Base-by-base conservation (phyloP, 1,140 invertebrate species). In the Lysiphlebus fabarum region DNA sequence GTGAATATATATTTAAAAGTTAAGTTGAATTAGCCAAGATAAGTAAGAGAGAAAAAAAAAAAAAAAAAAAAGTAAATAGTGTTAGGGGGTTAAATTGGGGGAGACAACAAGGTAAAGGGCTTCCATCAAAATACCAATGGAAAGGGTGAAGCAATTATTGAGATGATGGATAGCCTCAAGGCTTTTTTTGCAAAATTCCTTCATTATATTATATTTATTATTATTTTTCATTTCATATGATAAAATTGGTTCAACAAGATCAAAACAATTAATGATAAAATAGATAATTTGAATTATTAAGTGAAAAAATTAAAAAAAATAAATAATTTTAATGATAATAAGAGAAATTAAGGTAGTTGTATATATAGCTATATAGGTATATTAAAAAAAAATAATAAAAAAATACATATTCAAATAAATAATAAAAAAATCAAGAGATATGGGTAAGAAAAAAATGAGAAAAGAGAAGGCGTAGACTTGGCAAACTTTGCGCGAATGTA, bases 131-230 rank as follows among this genome's bases (percentile, higher is more conserved):
- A 76, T 76, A 75, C 68, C 63, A 72, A 76, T 73, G 74, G 75
- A 69, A 75, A 76, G 75, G 73, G 74, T n/a, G n/a, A 77, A 75
- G 76, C 75, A 78, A 78, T 78, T 78, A 78, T 77, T 73, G 72
- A 66, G 67, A 75, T 78, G 76, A 79, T 78, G 73, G 73, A 78
- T 79, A 73, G 76, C 73, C 73, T 63, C 65, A 62, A 73, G 75
- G 75, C 71, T 72, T 70, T 72, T 70, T 70, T 68, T 69, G 70
- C 67, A 69, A 67, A 60, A 59, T 65, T 68, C 70, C 63, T 68
- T 61, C 55, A 56, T 62, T 56, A 55, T 65, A 60, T 64, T 65
- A 53, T 65, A 62, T 50, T 62, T 54, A 64, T 41, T 63, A 41
- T 34, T 45, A 43, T 47, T 51, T 48, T 17, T 62, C 60, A 40